Conservation (phyloP, 2,888 invertebrate species). For the Machimus atricapillus region DNA sequence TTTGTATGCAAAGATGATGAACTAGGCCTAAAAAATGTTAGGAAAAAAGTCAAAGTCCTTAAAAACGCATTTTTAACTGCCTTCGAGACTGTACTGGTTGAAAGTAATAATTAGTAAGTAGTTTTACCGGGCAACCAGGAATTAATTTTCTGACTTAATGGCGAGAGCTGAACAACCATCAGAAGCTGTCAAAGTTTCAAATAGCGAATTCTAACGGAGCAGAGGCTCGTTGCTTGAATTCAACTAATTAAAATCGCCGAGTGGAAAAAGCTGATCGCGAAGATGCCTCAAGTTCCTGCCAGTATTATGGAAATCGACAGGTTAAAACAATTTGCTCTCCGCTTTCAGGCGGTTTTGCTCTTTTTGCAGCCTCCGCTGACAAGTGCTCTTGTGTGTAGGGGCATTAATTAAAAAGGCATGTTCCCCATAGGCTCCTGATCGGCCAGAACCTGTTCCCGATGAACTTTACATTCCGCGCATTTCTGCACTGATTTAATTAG, state of each 20-base stretch:
- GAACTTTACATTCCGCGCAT: conserved; percentile 50
- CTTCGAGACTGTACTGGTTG: background rate
- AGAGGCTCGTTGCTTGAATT: background rate
- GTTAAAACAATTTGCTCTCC: conserved; percentile 46
- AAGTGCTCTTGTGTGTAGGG: conserved; percentile 31
- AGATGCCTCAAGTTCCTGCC: conserved; percentile 26
- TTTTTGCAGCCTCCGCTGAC: conserved; percentile 7
- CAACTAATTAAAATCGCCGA: conserved; percentile 37
- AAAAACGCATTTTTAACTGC: background rate
- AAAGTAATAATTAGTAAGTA: background rate
- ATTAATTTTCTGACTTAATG: background rate
- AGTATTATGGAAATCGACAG: conserved; percentile 42
- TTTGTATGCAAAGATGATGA: background rate
- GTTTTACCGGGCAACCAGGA: background rate
- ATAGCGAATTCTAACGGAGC: background rate
- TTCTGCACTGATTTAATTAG: conserved; percentile 50
- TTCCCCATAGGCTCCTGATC: conserved; percentile 35
- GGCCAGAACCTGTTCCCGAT: conserved; percentile 45
- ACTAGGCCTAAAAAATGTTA: background rate
- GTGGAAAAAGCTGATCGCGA: conserved; percentile 22
- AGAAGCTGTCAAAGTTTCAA: background rate
- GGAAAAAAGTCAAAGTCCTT: background rate
- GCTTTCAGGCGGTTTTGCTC: conserved; percentile 24
- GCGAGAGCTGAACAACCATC: background rate
- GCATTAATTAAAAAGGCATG: conserved; percentile 47